phyloP scores from a whole-genome alignment of 2,113 vertebrate species.

The Thunnus thynnus region DNA sequence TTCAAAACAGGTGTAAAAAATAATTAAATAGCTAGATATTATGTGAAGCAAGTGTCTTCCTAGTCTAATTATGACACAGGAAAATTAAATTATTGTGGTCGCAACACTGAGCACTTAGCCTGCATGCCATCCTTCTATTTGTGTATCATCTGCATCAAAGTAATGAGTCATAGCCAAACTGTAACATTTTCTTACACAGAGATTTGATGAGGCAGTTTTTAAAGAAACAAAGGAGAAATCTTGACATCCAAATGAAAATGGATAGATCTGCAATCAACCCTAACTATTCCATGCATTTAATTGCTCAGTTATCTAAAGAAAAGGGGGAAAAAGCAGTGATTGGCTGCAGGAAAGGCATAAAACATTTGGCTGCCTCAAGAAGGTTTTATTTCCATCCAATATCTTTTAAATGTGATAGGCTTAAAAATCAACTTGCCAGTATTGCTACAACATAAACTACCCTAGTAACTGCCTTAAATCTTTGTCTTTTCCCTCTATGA shows the following conservation, averaged over 20 bases:
- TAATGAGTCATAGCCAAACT: constrained; percentile 22
- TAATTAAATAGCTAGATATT: neutral
- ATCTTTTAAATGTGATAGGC: too few species aligned
- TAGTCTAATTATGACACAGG: neutral
- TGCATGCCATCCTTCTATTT: neutral
- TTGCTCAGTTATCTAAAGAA: neutral
- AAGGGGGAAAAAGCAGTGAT: too few species aligned
- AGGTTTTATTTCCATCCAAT: too few species aligned
- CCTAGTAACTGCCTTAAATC: neutral
- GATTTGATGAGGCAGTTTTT: neutral
- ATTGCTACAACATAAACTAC: neutral
- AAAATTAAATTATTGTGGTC: neutral
- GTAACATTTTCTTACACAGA: neutral
- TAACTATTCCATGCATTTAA: neutral
- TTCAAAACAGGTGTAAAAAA: neutral
- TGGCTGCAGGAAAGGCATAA: neutral
- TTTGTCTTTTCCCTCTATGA: neutral
- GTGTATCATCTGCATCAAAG: neutral
- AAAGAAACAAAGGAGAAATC: neutral
- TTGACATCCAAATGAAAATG: neutral
- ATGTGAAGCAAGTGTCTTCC: neutral
- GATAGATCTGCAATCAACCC: too few species aligned
- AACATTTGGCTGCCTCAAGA: neutral
- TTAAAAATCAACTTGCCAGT: neutral
- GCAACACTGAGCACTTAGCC: neutral